Evolutionary conservation across 2,888 invertebrate species (phyloP), one percentile per base, ranked within the genome.

Genomic region (Acronicta psi): DNA sequence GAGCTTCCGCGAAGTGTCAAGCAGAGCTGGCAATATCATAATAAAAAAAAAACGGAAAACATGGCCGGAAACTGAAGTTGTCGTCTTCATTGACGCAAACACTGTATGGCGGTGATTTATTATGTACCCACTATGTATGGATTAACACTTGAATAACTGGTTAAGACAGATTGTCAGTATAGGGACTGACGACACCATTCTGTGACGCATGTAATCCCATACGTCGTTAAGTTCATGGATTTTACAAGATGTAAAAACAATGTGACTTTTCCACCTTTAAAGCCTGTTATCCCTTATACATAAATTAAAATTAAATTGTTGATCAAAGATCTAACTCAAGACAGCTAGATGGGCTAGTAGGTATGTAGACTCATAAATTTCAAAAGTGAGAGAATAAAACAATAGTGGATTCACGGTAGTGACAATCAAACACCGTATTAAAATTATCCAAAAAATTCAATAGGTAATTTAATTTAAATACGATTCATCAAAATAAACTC

Each of bases 131-230:
- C n/a, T 49, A 31, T 40, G 25, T 10, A 37, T 42, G 44, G 31
- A 45, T 59, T 50, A 42, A 47, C 38, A 60, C 46, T 41, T 51
- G 31, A 51, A 44, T 60, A 56, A 51, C 46, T 44, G 50, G 55
- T 65, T 60, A 45, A 50, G 8, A 52, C 23, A 17, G 17, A 46
- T 46, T 18, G 38, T 20, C 43, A 13, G 47, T 65, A 65, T 34
- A 47, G 56, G 31, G 10, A 11, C 43, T 66, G 61, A 56, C 61
- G 66, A 49, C 56, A 49, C 34, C 37, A 34, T 13, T 31, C n/a
- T 11, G 44, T 66, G 66, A 66, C 66, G 66, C 66, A 66, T 43
- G 36, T 17, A 9, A 29, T 13, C 50, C 55, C 37, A 65, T 46
- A 38, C 25, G 25, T 54, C 23, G 57, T 47, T 43, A 37, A 44